Conservation (phyloP, 1,140 invertebrate genomes). For the Drosophila triauraria region DNA sequence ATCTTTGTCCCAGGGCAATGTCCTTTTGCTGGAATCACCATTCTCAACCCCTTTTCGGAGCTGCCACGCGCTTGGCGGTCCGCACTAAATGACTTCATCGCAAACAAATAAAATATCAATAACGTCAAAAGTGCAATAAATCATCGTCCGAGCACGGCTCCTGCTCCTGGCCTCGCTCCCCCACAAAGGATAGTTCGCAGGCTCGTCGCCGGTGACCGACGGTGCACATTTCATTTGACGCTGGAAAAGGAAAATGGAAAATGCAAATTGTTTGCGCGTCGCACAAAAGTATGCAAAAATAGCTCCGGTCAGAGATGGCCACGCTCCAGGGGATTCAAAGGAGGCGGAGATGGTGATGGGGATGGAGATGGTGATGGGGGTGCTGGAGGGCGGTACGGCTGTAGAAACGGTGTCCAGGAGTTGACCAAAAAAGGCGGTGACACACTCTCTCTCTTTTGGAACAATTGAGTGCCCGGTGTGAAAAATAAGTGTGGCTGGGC, state of each 20-base stretch:
- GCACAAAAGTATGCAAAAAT: constrained; percentile 77
- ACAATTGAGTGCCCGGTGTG: background rate
- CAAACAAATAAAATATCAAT: constrained; percentile 80
- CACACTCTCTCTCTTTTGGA: background rate
- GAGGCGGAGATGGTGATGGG: no score
- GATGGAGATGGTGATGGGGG: no score
- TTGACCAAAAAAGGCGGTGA: background rate
- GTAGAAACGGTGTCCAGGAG: constrained; percentile 4
- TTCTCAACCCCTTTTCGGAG: no score
- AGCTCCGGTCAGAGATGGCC: constrained; percentile 23
- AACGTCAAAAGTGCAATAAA: constrained; percentile 73
- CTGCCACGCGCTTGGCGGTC: constrained; percentile 6
- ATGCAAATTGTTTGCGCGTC: constrained; percentile 71
- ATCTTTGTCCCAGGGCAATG: background rate
- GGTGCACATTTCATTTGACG: constrained; percentile 59
- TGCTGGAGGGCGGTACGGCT: background rate
- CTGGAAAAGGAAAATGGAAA: constrained; percentile 77
- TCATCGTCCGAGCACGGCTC: constrained; percentile 50
- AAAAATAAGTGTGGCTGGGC: background rate
- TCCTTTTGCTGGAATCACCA: background rate
- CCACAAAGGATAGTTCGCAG: background rate
- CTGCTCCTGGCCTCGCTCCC: constrained; percentile 8
- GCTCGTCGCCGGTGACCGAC: background rate
- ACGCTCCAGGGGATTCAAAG: constrained; percentile 14
- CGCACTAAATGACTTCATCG: constrained; percentile 69